phyloP scores from a whole-genome alignment of 2,113 vertebrate species.

The Erinaceus europaeus region DNA sequence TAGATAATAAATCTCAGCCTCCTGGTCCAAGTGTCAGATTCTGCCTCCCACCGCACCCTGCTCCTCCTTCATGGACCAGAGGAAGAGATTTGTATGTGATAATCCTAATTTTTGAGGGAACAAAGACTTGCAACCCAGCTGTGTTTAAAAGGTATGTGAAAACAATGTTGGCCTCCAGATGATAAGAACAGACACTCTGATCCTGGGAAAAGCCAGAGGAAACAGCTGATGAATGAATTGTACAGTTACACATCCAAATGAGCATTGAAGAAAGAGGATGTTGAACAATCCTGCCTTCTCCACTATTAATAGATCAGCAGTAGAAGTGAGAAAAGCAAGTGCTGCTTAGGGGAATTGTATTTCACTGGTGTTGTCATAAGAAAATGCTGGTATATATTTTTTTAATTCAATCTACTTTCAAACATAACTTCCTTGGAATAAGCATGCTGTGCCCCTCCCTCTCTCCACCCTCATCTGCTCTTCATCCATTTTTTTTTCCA shows the following conservation, averaged over 20 bases:
- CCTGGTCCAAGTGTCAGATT: not conserved
- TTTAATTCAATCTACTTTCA: not conserved
- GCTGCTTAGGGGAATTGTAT: slow-evolving; percentile 39
- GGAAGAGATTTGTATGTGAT: slow-evolving; percentile 37
- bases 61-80: slow-evolving; percentile 22
- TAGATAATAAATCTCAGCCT: slow-evolving; percentile 21
- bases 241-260: slow-evolving; percentile 19
- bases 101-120: slow-evolving; percentile 47
- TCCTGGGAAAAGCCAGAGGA: slow-evolving; percentile 47
- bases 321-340: not conserved
- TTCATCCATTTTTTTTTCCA: not conserved
- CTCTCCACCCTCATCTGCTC: not conserved
- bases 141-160: slow-evolving; percentile 68
- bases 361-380: not conserved
- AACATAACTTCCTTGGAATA: slow-evolving; percentile 1
- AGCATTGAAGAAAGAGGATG: not conserved
- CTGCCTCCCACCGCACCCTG: not conserved
- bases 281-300: not conserved
- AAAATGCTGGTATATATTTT: slow-evolving; percentile 15
- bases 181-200: slow-evolving; percentile 61
- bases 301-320: not conserved
- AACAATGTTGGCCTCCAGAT: slow-evolving; percentile 61
- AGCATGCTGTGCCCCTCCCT: not conserved
- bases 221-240: slow-evolving; percentile 61
- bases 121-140: slow-evolving; percentile 60